A percentile compares a stretch with the other conserved stretches of the same genome.
Conservation (phyloP, 2,888 invertebrate species). For the Steinernema carpocapsae region DNA sequence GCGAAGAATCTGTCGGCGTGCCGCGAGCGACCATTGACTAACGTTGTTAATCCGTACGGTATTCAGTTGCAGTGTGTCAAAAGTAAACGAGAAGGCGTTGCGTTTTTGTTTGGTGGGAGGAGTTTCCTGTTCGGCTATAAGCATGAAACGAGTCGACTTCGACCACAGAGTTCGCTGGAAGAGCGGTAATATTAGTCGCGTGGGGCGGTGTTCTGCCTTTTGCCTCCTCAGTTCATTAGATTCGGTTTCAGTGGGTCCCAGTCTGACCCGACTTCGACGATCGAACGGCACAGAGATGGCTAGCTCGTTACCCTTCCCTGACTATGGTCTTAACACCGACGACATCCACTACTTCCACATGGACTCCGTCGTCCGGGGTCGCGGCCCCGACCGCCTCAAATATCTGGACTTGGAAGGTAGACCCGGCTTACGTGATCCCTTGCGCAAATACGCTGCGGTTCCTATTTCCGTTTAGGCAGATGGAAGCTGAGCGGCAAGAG, state of each 20-base stretch:
- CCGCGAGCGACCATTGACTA: background rate
- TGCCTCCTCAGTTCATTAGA: no score
- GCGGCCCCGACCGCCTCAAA: slow-evolving; percentile 60
- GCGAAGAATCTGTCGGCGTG: no score
- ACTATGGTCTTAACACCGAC: slow-evolving; percentile 47
- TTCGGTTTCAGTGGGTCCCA: slow-evolving; percentile 3
- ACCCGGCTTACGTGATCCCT: background rate
- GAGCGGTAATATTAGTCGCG: background rate
- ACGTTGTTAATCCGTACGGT: slow-evolving; percentile 26
- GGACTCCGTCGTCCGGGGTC: slow-evolving; percentile 57
- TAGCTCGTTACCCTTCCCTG: background rate
- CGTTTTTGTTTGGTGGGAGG: no score
- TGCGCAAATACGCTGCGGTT: background rate
- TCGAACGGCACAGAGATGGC: slow-evolving; percentile 2
- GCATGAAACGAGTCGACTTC: slow-evolving; percentile 9
- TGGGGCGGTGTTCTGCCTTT: no score
- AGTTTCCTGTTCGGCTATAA: no score
- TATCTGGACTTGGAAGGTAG: slow-evolving; percentile 61
- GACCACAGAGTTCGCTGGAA: slow-evolving; percentile 27
- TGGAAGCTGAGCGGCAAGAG: slow-evolving; percentile 58
- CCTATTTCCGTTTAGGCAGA: slow-evolving; percentile 24
- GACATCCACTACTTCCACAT: slow-evolving; percentile 60
- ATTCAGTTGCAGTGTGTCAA: slow-evolving; percentile 27
- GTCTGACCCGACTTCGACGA: background rate
- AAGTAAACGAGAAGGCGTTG: slow-evolving; percentile 14